These are phyloP conservation scores for Gavia stellata DNA, from an alignment of 2,113 vertebrate genomes.

Conservation along the genomic window DNA sequence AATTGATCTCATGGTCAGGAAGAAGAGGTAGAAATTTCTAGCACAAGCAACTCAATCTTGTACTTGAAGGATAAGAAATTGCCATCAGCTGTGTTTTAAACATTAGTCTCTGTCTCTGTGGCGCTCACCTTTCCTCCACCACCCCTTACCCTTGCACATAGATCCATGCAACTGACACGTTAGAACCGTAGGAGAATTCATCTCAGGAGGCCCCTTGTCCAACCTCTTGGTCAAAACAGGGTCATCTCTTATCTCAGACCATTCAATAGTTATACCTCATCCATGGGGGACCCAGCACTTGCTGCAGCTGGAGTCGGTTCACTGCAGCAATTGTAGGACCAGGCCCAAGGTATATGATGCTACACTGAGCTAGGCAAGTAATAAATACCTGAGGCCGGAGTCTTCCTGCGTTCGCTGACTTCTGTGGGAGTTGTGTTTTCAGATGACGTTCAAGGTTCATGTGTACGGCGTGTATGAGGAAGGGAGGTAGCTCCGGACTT, in stretches of 20 bases:
- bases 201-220: not conserved
- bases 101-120: not conserved
- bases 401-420: not conserved
- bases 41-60: not conserved
- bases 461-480: not conserved
- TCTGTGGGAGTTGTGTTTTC: not conserved
- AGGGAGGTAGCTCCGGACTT: not conserved
- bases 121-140: not conserved
- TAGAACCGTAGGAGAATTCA: not conserved
- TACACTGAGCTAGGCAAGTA: not conserved
- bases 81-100: not conserved
- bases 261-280: not conserved
- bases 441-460: not conserved
- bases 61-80: not conserved
- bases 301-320: not conserved
- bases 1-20: not conserved
- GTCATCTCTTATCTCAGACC: not conserved
- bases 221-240: not conserved
- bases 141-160: not conserved
- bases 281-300: not conserved
- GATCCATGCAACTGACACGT: not conserved
- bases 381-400: slow-evolving; percentile 16
- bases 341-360: not conserved
- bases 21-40: not conserved
- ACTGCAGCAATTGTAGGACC: not conserved